These are phyloP conservation scores for Amphipyra tragopoginis DNA, from an alignment of 2,888 invertebrate genomes.

Conservation along the genomic window DNA sequence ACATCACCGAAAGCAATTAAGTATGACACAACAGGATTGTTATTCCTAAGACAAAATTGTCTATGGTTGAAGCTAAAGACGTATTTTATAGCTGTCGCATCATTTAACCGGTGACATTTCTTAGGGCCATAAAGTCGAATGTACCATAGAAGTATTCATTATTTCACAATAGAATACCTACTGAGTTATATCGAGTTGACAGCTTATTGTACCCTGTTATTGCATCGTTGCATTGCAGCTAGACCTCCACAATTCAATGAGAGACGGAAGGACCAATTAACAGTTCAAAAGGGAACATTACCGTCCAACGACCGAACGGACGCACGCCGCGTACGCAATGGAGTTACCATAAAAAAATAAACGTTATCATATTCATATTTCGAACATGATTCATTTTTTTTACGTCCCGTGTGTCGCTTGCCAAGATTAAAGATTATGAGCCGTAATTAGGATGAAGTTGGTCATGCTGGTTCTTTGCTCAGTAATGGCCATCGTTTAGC, in stretches of 20 bases:
- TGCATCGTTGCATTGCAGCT: constrained; percentile 39
- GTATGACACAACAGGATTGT: too few species aligned
- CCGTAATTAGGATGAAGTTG: constrained; percentile 47
- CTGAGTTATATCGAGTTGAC: constrained; percentile 18
- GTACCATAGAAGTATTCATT: constrained; percentile 16
- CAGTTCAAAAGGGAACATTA: constrained; percentile 63
- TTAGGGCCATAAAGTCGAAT: constrained; percentile 11
- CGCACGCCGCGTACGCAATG: constrained; percentile 42
- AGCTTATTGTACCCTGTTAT: constrained; percentile 30
- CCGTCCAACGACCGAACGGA: constrained; percentile 41
- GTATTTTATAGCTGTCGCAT: constrained; percentile 6
- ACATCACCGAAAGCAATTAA: too few species aligned
- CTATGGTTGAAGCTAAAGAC: not conserved
- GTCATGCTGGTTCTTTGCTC: constrained; percentile 33
- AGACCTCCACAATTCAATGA: constrained; percentile 61
- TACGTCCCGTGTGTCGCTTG: constrained; percentile 11
- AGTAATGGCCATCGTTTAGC: constrained; percentile 20
- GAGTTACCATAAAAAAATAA: constrained; percentile 39
- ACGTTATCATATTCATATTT: constrained; percentile 38
- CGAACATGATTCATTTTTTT: constrained; percentile 47
- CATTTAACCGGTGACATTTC: not conserved
- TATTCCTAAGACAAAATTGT: too few species aligned
- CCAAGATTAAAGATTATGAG: constrained; percentile 40
- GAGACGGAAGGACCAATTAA: constrained; percentile 67
- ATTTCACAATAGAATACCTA: constrained; percentile 13